A percentile compares a stretch with the other conserved stretches of the same genome.
Evolutionary conservation across 2,113 vertebrate species (phyloP).

Genomic region (Terrapene triunguis): DNA sequence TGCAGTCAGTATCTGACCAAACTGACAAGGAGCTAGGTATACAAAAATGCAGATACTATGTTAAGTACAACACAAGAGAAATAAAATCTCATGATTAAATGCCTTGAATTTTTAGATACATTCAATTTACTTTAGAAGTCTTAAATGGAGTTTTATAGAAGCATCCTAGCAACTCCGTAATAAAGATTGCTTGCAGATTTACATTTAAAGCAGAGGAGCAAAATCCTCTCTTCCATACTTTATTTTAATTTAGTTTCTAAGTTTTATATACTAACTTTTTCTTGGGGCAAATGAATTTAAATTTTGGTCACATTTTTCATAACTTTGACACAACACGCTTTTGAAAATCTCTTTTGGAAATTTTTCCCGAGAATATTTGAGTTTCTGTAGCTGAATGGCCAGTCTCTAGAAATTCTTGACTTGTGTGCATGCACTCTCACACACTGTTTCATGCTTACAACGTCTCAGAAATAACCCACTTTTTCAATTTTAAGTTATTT

Average conservation of each 20-base stretch:
- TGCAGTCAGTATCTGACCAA: constrained; percentile 76
- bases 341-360: neutral
- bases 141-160: neutral
- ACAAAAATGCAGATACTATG: constrained; percentile 1
- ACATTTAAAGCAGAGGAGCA: neutral
- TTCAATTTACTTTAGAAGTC: neutral
- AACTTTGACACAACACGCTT: neutral
- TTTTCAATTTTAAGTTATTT: neutral
- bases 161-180: neutral
- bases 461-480: neutral
- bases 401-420: neutral
- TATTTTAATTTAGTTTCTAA: neutral
- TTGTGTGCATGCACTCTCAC: neutral
- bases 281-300: neutral
- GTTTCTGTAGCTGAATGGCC: neutral
- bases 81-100: neutral
- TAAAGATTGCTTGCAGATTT: neutral
- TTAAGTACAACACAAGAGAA: neutral
- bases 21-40: constrained; percentile 87
- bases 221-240: neutral
- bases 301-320: neutral
- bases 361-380: neutral
- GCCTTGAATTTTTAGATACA: neutral
- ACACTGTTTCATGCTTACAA: neutral
- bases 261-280: neutral